Conservation (phyloP, 2,888 invertebrate species). For the Megaustenia siamemsis region DNA sequence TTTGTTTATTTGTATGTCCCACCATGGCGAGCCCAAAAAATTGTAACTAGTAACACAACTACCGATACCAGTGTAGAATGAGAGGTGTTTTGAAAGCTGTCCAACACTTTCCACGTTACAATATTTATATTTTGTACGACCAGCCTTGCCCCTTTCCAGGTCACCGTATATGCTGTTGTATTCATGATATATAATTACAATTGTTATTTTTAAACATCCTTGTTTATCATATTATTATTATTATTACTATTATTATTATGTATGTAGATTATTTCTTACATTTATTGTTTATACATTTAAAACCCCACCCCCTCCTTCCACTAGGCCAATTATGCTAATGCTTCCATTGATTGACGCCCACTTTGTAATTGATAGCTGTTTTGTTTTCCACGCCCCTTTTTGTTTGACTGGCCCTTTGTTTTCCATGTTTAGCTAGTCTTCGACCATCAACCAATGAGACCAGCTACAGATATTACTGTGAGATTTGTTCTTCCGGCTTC, state of each 20-base stretch:
- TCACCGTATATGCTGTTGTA: not conserved
- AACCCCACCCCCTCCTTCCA: too few species aligned
- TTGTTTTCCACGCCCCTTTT: not conserved
- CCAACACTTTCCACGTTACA: too few species aligned
- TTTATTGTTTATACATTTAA: too few species aligned
- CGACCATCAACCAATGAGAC: not conserved
- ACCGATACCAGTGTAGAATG: too few species aligned
- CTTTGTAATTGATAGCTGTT: not conserved
- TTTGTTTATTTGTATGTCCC: too few species aligned
- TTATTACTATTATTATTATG: too few species aligned
- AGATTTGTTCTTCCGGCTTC: constrained; percentile 43
- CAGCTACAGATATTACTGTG: constrained; percentile 35
- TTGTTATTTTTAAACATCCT: not conserved
- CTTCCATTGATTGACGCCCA: not conserved
- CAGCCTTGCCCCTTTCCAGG: not conserved
- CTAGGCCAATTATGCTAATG: not conserved
- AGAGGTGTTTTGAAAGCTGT: too few species aligned
- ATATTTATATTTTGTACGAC: not conserved
- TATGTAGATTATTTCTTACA: too few species aligned
- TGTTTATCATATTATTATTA: not conserved
- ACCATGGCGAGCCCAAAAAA: too few species aligned
- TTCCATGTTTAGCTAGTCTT: constrained; percentile 18
- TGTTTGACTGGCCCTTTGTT: not conserved
- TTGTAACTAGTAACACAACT: too few species aligned
- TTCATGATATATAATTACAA: not conserved